Percentiles rank a stretch among this genome's conserved stretches.
Conservation (phyloP, 2,797 vertebrate genomes). For the Zalophus californianus region DNA sequence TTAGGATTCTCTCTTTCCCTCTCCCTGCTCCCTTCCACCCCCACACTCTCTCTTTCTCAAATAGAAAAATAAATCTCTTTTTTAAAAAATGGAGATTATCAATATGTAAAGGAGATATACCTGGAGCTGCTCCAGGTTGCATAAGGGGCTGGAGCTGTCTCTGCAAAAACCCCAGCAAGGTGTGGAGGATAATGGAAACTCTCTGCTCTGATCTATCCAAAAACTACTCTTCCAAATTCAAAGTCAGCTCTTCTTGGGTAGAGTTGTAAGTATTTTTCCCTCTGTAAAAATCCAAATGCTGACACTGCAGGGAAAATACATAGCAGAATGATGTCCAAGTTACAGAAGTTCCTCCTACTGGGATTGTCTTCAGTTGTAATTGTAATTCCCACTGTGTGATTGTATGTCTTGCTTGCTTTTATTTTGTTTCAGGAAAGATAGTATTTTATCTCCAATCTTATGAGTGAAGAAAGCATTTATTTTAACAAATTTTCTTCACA, state of each 20-base stretch:
- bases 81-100: neutral
- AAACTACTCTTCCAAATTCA: neutral
- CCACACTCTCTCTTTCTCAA: neutral
- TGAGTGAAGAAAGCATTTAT: neutral
- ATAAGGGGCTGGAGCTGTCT: neutral
- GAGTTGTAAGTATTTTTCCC: neutral
- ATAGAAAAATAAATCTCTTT: neutral
- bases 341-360: neutral
- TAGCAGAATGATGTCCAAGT: neutral
- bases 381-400: neutral
- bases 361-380: neutral
- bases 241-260: neutral
- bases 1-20: neutral
- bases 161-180: neutral
- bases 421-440: constrained; percentile 5
- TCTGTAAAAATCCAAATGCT: neutral
- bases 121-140: neutral
- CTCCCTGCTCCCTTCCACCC: neutral
- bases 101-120: neutral
- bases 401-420: neutral
- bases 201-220: neutral
- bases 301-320: neutral
- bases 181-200: neutral
- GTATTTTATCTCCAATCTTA: neutral
- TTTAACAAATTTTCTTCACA: neutral